Evolutionary conservation across 2,888 invertebrate genomes (phyloP), one percentile per base, ranked within the genome.

Genomic region (Himalopsyche anomala): DNA sequence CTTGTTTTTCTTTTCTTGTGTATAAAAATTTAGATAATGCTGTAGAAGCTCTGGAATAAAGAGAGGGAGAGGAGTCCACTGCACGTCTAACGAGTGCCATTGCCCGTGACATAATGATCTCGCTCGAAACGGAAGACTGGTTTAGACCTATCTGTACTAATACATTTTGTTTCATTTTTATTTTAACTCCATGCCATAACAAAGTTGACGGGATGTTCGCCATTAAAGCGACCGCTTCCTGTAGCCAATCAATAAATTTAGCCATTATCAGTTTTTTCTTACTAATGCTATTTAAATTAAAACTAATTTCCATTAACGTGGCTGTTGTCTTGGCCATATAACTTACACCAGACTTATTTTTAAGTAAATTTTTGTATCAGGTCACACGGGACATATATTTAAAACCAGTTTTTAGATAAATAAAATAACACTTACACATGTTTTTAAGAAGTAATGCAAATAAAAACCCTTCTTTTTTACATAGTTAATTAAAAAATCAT

Each of bases 81-180:
- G 36, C 74, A 74, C 74, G 74, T 74, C 74, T 38, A 74, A 74
- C 74, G 36, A 74, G 74, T 74, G 74, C 28, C 74, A 74, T 74
- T 74, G 74, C 74, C 74, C 74, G 74, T 74, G 74, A 74, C 74
- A 74, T 74, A 74, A 74, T 74, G 74, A 74, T 74, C 38, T 74
- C 36, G 74, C 74, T 74, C 19, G 36, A 74, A 74, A 74, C 74
- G 36, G 74, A 36, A 74, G 74, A 74, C 74, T 74, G 74, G 74
- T 74, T 74, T 36, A 74, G 74, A 74, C 74, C 74, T 74, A 36
- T 74, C 12, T 74, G 36, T 38, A 36, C 28, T 12, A 36, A 36
- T 74, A 74, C 12, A 74, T 74, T 38, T 74, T 74, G 28, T 74
- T 74, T 74, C 38, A 74, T 74, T 74, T 69, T 74, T 74, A 74